phyloP scores from a whole-genome alignment of 2,113 vertebrate species.

The Girardinichthys multiradiatus region DNA sequence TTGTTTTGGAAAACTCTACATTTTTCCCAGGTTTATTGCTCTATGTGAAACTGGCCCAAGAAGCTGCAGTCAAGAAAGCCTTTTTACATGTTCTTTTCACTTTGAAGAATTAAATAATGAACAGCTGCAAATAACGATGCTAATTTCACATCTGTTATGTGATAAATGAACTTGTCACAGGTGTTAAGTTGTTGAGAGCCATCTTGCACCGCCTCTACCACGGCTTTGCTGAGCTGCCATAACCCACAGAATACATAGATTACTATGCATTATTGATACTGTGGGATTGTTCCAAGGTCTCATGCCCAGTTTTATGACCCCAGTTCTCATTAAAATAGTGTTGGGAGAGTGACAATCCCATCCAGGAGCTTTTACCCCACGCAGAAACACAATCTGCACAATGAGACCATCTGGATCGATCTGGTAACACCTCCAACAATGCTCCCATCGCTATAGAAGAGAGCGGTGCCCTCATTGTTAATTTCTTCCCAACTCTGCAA shows the following conservation, averaged over 20 bases:
- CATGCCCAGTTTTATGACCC: slow-evolving; percentile 56
- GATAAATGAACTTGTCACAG: not conserved
- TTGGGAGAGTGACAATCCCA: slow-evolving; percentile 61
- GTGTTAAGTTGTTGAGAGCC: slow-evolving; percentile 67
- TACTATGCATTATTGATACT: slow-evolving; percentile 51
- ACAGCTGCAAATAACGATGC: not conserved
- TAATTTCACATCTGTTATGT: not conserved
- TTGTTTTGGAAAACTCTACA: too few species aligned
- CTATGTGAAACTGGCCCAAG: too few species aligned
- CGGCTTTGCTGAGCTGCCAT: slow-evolving; percentile 19
- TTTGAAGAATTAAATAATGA: not conserved
- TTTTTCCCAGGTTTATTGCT: too few species aligned
- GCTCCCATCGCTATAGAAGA: not conserved
- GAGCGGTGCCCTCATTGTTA: slow-evolving; percentile 7
- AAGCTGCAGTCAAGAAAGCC: too few species aligned
- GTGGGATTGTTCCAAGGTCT: slow-evolving; percentile 61
- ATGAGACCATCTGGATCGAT: slow-evolving; percentile 57
- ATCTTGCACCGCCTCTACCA: slow-evolving; percentile 8
- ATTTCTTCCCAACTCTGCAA: slow-evolving; percentile 15
- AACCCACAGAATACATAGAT: slow-evolving; percentile 21
- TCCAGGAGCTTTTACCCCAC: slow-evolving; percentile 41
- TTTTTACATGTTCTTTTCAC: too few species aligned
- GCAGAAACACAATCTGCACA: slow-evolving; percentile 39
- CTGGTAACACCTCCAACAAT: slow-evolving; percentile 24
- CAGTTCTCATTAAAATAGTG: slow-evolving; percentile 72